A percentile compares a stretch with the other conserved stretches of the same genome.
phyloP scores from a whole-genome alignment of 2,797 vertebrate genomes.

The Anomalospiza imberbis region DNA sequence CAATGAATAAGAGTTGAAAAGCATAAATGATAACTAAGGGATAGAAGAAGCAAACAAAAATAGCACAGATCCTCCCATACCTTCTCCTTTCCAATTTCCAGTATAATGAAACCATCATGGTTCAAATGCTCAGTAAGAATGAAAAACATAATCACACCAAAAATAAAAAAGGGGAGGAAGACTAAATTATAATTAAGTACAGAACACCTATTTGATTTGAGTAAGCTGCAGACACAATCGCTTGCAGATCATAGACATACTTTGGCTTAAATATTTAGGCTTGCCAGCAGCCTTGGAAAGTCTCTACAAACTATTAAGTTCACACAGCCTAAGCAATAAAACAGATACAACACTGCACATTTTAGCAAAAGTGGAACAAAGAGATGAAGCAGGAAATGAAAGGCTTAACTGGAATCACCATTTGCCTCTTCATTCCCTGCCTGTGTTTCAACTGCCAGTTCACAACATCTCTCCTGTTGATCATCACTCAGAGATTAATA shows the following conservation, averaged over 20 bases:
- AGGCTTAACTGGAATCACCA: background rate
- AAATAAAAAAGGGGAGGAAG: background rate
- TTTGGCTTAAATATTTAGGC: background rate
- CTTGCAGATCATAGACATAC: background rate
- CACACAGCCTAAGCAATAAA: background rate
- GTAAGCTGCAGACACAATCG: background rate
- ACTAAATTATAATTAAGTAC: background rate
- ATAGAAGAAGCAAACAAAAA: background rate
- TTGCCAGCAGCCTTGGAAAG: background rate
- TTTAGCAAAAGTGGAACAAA: background rate
- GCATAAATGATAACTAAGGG: background rate
- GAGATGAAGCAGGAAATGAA: slow-evolving; percentile 8
- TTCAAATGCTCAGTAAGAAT: background rate
- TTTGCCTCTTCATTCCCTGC: background rate
- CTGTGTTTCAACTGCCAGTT: background rate
- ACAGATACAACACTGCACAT: background rate
- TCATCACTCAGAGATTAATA: background rate
- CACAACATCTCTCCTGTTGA: background rate
- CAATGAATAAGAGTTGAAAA: background rate
- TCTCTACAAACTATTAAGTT: background rate
- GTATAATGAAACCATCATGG: background rate
- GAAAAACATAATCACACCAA: background rate
- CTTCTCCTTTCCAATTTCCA: background rate
- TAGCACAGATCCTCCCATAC: background rate
- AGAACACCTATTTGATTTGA: background rate